Conservation (phyloP, 2,888 invertebrate species). For the Ariolimax columbianus region DNA sequence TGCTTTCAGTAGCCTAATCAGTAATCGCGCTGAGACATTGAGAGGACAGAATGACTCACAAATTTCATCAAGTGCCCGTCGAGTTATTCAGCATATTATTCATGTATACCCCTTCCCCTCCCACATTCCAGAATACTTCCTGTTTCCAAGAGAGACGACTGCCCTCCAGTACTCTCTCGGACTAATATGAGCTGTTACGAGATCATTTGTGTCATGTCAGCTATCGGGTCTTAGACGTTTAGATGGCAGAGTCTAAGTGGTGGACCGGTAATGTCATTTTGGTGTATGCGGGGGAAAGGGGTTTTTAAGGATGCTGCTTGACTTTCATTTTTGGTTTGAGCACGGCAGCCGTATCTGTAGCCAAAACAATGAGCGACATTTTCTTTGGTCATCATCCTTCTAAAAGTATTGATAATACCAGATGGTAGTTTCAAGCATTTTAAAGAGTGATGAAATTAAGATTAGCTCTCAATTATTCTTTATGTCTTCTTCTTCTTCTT, state of each 20-base stretch:
- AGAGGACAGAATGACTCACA: conserved; percentile 35
- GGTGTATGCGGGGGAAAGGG: background rate
- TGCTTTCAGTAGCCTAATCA: conserved; percentile 32
- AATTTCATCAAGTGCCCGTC: conserved; percentile 37
- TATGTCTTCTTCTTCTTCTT: background rate
- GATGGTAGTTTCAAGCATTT: too few relatives aligned
- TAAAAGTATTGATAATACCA: background rate
- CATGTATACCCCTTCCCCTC: background rate
- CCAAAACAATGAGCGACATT: background rate
- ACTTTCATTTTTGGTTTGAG: background rate
- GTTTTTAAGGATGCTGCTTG: background rate
- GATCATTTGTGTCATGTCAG: background rate
- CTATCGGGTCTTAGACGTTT: background rate
- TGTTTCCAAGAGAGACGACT: background rate
- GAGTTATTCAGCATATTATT: conserved; percentile 4
- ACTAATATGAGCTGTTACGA: conserved; percentile 5
- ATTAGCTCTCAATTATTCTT: too few relatives aligned
- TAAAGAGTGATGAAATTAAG: too few relatives aligned
- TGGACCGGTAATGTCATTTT: conserved; percentile 33
- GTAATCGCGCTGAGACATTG: conserved; percentile 10
- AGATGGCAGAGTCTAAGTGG: background rate
- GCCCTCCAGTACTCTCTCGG: background rate
- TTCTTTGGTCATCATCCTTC: background rate
- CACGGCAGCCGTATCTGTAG: background rate
- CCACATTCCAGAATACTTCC: conserved; percentile 20